Conservation (phyloP, 2,797 vertebrate species). For the Esox lucius region DNA sequence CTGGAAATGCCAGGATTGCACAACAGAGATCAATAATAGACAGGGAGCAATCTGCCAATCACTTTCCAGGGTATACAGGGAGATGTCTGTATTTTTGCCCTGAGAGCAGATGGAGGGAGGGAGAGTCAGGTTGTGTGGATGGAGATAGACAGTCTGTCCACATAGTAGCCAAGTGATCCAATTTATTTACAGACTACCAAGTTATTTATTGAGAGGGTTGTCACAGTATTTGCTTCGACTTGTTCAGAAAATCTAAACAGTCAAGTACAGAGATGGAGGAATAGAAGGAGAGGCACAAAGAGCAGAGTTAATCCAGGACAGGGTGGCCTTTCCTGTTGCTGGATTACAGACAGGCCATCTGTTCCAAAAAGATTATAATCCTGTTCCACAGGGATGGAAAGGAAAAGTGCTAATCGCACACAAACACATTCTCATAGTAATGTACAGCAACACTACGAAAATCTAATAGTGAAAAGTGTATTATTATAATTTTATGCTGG, state of each 20-base stretch:
- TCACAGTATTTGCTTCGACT: neutral
- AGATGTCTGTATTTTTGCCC: neutral
- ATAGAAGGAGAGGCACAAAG: neutral
- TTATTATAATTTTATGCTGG: neutral
- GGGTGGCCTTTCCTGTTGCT: neutral
- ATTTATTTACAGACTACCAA: neutral
- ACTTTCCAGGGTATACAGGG: conserved; percentile 30
- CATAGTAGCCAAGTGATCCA: neutral
- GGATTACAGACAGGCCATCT: conserved; percentile 8
- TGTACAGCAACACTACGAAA: neutral
- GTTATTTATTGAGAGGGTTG: neutral
- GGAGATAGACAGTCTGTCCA: neutral
- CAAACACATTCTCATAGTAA: neutral
- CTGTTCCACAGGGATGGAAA: neutral
- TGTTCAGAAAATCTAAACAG: neutral
- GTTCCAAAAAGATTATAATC: conserved; percentile 5
- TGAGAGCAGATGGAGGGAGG: neutral
- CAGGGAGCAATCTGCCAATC: conserved; percentile 48
- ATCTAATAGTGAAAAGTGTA: neutral
- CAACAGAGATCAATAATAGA: conserved; percentile 65
- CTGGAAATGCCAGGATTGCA: conserved; percentile 56
- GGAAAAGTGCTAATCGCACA: too few species aligned
- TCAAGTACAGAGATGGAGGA: neutral
- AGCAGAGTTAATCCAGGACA: neutral
- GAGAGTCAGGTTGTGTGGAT: neutral